Evolutionary conservation across 1,140 invertebrate species (phyloP).

Genomic region (Drosophila triauraria): DNA sequence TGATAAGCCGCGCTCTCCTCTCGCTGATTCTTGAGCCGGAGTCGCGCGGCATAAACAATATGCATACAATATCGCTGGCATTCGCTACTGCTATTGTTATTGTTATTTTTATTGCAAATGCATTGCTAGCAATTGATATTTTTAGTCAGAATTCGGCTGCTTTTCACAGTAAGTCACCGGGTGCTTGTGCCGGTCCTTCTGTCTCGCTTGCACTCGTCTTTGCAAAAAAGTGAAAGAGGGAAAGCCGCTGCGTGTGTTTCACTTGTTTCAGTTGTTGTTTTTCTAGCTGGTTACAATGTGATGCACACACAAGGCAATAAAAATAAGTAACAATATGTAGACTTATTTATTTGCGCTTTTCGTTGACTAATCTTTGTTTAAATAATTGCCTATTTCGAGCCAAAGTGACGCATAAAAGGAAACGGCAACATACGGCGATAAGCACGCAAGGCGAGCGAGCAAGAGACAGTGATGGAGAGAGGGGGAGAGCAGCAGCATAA

Average conservation of each 20-base stretch:
- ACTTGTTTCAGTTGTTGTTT: slow-evolving; percentile 12
- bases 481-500: slow-evolving; percentile 45
- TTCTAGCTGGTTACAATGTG: slow-evolving; percentile 32
- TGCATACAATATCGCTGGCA: slow-evolving; percentile 4
- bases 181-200: slow-evolving; percentile 16
- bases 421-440: slow-evolving; percentile 41
- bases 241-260: slow-evolving; percentile 11
- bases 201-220: slow-evolving; percentile 17
- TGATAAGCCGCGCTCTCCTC: slow-evolving; percentile 33
- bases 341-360: slow-evolving; percentile 63
- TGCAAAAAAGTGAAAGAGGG: slow-evolving; percentile 26
- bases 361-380: slow-evolving; percentile 75
- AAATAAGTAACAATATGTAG: slow-evolving; percentile 44
- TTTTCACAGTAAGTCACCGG: slow-evolving; percentile 13
- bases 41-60: slow-evolving; percentile 16
- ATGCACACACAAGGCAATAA: slow-evolving; percentile 59
- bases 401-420: slow-evolving; percentile 68
- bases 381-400: slow-evolving; percentile 75
- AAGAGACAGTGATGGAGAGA: slow-evolving; percentile 26
- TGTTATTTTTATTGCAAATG: slow-evolving; percentile 18
- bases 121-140: slow-evolving; percentile 23
- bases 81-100: slow-evolving; percentile 19
- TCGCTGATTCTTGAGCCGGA: slow-evolving; percentile 5
- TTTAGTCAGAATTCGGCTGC: slow-evolving; percentile 16
- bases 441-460: slow-evolving; percentile 31